These are phyloP conservation scores for Brenthis hecate DNA, from an alignment of 2,888 invertebrate species.

Conservation along the genomic window DNA sequence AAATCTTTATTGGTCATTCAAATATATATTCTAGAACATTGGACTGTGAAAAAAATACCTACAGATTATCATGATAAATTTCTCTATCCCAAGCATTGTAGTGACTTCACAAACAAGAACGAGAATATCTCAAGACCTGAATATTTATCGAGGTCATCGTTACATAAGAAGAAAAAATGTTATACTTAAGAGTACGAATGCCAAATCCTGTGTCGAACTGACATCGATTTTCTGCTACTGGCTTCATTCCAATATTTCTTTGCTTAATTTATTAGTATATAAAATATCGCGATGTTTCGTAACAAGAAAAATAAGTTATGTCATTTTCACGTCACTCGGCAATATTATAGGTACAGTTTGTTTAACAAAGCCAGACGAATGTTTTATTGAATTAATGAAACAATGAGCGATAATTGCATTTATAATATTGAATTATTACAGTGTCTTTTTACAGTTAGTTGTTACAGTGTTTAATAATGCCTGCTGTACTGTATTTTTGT, in stretches of 20 bases:
- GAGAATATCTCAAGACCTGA: slow-evolving; percentile 12
- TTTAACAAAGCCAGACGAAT: slow-evolving; percentile 13
- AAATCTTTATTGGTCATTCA: no score
- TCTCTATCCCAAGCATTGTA: slow-evolving; percentile 12
- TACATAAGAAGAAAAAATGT: slow-evolving; percentile 28
- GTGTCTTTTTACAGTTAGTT: not conserved
- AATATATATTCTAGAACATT: not conserved
- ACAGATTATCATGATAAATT: slow-evolving; percentile 6
- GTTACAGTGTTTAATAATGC: no score
- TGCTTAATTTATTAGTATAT: slow-evolving; percentile 71
- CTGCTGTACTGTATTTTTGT: not conserved
- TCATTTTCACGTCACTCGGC: slow-evolving; percentile 37
- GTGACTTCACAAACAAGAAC: slow-evolving; percentile 14
- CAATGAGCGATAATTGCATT: slow-evolving; percentile 4
- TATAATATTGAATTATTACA: slow-evolving; percentile 12
- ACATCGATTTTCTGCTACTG: slow-evolving; percentile 67
- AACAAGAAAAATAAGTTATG: slow-evolving; percentile 48
- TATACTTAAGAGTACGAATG: slow-evolving; percentile 29
- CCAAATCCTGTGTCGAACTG: slow-evolving; percentile 54
- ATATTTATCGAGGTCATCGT: slow-evolving; percentile 32
- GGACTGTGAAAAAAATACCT: not conserved
- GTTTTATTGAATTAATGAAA: slow-evolving; percentile 11
- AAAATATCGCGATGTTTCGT: slow-evolving; percentile 54
- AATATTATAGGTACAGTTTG: slow-evolving; percentile 17
- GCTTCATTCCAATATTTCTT: slow-evolving; percentile 70